These are phyloP conservation scores for Phasia obesa DNA, from an alignment of 2,888 invertebrate genomes.

Conservation along the genomic window DNA sequence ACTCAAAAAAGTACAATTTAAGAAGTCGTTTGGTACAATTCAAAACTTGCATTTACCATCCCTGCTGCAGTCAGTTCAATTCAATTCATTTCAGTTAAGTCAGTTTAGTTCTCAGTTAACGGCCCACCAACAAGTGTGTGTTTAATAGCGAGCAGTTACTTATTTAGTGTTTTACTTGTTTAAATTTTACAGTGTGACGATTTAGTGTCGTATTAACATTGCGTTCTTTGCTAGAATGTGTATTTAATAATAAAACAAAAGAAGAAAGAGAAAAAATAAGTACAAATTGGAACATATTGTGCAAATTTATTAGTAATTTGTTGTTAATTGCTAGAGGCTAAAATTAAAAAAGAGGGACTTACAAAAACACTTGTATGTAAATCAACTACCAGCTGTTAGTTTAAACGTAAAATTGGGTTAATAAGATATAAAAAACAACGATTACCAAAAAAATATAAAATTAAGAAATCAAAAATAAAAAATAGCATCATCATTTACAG, in stretches of 20 bases:
- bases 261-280: conserved; percentile 21
- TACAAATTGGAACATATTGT: conserved; percentile 50
- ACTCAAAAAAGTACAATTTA: too few species aligned
- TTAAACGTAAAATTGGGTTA: conserved; percentile 22
- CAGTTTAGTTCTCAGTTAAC: conserved; percentile 59
- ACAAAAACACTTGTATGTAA: background rate
- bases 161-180: background rate
- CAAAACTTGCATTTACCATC: background rate
- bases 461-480: conserved; percentile 22
- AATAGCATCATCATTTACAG: conserved; percentile 41
- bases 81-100: conserved; percentile 53
- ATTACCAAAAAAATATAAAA: background rate
- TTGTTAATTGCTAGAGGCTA: conserved; percentile 53
- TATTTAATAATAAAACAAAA: conserved; percentile 36
- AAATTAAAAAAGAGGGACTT: conserved; percentile 22
- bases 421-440: background rate
- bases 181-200: conserved; percentile 44
- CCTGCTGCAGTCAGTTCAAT: conserved; percentile 41
- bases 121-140: conserved; percentile 60
- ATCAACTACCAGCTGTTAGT: conserved; percentile 40
- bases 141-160: conserved; percentile 6
- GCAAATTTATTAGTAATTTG: conserved; percentile 62
- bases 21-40: background rate
- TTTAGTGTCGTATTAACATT: background rate
- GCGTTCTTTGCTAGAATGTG: conserved; percentile 5